A percentile compares a stretch with the other conserved stretches of the same genome.
Conservation (phyloP, 2,797 vertebrate genomes). For the Otolemur crassicaudatus region DNA sequence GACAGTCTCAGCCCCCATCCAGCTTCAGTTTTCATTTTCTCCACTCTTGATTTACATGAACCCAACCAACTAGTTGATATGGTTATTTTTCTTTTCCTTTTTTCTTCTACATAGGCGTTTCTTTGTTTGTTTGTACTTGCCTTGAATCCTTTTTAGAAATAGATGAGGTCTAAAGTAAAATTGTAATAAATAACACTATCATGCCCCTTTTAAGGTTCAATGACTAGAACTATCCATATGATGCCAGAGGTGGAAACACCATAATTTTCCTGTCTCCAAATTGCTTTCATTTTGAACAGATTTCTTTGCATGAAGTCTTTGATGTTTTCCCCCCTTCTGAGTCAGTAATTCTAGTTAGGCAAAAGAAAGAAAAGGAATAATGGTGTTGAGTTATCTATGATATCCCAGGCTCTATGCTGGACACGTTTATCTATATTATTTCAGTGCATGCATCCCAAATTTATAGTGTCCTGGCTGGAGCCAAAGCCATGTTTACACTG, state of each 20-base stretch:
- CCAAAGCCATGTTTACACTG: neutral
- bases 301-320: slow-evolving; percentile 65
- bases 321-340: neutral
- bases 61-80: neutral
- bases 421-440: neutral
- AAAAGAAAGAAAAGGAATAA: slow-evolving; percentile 54
- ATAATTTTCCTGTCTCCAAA: slow-evolving; percentile 54
- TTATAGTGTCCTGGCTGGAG: neutral
- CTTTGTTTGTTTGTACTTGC: slow-evolving; percentile 5
- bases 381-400: slow-evolving; percentile 2
- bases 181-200: slow-evolving; percentile 41
- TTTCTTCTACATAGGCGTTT: neutral
- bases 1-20: neutral
- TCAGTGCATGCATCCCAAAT: neutral
- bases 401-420: neutral
- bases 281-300: slow-evolving; percentile 70
- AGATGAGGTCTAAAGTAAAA: slow-evolving; percentile 47
- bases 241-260: neutral
- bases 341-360: slow-evolving; percentile 11
- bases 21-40: neutral
- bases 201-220: slow-evolving; percentile 26
- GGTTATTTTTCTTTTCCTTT: neutral
- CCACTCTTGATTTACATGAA: neutral
- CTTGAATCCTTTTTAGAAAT: slow-evolving; percentile 21
- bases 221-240: slow-evolving; percentile 18